These are phyloP conservation scores for Heterohyrax brucei DNA, from an alignment of 2,797 vertebrate species.

Conservation along the genomic window DNA sequence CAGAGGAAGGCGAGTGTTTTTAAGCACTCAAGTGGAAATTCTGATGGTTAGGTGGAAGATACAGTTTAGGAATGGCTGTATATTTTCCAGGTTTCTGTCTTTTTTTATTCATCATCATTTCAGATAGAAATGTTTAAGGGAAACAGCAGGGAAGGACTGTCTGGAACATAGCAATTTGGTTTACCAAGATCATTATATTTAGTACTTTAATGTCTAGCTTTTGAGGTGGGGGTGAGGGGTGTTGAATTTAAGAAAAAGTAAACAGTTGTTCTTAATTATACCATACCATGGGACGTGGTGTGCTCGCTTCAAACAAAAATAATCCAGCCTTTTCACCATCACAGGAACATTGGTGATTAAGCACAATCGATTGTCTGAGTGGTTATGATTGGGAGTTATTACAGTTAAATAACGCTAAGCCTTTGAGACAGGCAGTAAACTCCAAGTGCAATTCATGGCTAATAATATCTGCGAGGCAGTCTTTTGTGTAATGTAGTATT, in stretches of 20 bases:
- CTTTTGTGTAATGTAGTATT: conserved; percentile 70
- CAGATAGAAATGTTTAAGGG: conserved; percentile 86
- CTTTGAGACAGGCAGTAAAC: conserved; percentile 68
- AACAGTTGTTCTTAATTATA: conserved; percentile 86
- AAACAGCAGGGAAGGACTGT: conserved; percentile 85
- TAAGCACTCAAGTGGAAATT: not conserved
- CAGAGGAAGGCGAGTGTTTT: conserved; percentile 56
- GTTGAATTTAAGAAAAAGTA: conserved; percentile 88
- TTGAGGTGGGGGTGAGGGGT: conserved; percentile 84
- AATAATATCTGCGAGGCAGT: conserved; percentile 61
- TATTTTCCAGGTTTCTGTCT: conserved; percentile 76
- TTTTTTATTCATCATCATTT: conserved; percentile 81
- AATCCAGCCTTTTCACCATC: conserved; percentile 78
- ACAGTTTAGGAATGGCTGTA: conserved; percentile 57
- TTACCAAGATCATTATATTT: conserved; percentile 90
- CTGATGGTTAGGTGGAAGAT: conserved; percentile 64
- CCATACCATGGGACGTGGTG: conserved; percentile 70
- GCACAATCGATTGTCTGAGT: conserved; percentile 74
- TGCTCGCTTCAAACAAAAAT: conserved; percentile 83
- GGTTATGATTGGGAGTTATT: conserved; percentile 68
- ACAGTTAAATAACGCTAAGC: conserved; percentile 57
- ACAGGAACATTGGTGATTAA: conserved; percentile 76
- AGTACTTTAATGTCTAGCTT: conserved; percentile 88
- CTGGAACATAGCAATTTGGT: conserved; percentile 89
- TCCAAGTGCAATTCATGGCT: conserved; percentile 64